Evolutionary conservation across 2,113 vertebrate genomes (phyloP), one percentile per base, ranked within the genome.

Genomic region (Maccullochella peelii): DNA sequence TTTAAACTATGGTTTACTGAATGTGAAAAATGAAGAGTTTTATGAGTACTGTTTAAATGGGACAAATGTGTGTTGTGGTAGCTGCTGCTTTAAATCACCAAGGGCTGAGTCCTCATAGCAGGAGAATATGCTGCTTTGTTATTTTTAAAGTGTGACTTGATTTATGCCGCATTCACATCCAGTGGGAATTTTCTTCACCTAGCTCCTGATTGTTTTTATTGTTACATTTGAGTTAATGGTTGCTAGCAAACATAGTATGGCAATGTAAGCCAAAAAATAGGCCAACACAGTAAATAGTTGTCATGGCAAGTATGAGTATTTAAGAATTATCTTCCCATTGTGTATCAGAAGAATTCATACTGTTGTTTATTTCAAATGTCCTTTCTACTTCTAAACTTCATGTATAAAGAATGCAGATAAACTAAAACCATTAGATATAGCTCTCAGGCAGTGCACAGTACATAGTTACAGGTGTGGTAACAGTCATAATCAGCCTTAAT

Each of bases 21-120:
- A 16, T 30, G 5, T 71, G 42, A 69, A 18, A 18, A 30, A 42
- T n/a, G 30, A 57, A 27, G 27, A 23, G 54, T 58, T 33, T 20
- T n/a, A 2, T 38, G 69, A 47, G 40, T n/a, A 20, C 25, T 47
- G 52, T 8, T 36, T 47, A 8, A 14, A 40, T 4, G 54, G 6
- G 27, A 14, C 47, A 38, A 16, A 18, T 23, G 36, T 16, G 20
- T 73, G 4, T 47, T 23, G 14, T 38, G n/a, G 11, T 36, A 15
- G 36, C 72, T 77, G 54, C 79, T 82, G 55, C 38, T 69, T 68
- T 15, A 20, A 61, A 77, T 23, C 57, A 58, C 6, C 4, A 63
- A 49, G 47, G 68, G 55, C 74, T 50, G 74, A 36, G 52, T 67
- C 67, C 47, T 27, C 7, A 23, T 3, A 6, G 21, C 27, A 36